A percentile compares a stretch with the other conserved stretches of the same genome.
Conservation (phyloP, 2,797 vertebrate genomes). For the Xiphorhynchus erythropygius region DNA sequence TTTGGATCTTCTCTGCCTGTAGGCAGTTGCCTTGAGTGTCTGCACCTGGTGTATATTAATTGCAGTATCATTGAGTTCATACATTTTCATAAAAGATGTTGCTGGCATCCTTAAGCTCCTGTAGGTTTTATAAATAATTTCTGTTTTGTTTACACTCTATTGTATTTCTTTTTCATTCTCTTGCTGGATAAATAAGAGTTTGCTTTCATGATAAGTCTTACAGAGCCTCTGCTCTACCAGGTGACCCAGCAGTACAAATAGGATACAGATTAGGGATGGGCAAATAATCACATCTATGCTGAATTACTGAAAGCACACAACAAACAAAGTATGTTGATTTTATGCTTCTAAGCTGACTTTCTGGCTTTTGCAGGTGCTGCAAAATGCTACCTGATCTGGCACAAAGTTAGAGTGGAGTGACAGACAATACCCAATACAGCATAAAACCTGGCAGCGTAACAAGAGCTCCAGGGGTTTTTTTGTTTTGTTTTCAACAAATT, state of each 20-base stretch:
- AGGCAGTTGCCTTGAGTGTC: background rate
- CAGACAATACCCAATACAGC: background rate
- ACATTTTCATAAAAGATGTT: background rate
- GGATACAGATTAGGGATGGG: constrained; percentile 13
- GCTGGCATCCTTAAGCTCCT: background rate
- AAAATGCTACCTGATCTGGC: background rate
- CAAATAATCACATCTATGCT: background rate
- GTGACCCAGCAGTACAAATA: background rate
- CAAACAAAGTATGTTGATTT: constrained; percentile 18
- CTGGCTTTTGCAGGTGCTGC: background rate
- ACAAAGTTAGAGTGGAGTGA: background rate
- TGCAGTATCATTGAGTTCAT: background rate
- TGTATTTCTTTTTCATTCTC: background rate
- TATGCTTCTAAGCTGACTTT: background rate
- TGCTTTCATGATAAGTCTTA: background rate
- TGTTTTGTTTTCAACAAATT: background rate
- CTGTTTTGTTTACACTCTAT: background rate
- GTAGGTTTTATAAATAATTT: background rate
- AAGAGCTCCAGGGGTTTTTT: background rate
- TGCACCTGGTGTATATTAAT: background rate
- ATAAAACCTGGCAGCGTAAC: background rate
- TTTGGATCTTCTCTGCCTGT: background rate
- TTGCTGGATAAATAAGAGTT: background rate
- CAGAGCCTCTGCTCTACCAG: background rate
- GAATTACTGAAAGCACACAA: background rate